phyloP scores from a whole-genome alignment of 2,888 invertebrate genomes.

The Clistopyga incitator region DNA sequence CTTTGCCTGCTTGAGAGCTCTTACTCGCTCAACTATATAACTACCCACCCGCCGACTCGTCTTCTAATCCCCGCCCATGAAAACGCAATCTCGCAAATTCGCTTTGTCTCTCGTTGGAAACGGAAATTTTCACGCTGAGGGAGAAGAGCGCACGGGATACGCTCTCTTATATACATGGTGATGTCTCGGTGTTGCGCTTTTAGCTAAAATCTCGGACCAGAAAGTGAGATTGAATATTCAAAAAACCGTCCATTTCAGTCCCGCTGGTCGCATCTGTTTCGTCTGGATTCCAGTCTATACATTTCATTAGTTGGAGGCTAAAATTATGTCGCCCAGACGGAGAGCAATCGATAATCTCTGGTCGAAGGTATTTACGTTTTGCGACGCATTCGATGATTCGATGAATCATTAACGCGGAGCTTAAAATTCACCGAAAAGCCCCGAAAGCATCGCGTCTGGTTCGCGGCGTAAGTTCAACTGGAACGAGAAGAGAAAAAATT shows the following conservation, averaged over 20 bases:
- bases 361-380: neutral
- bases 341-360: neutral
- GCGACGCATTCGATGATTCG: neutral
- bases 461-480: slow-evolving; percentile 2
- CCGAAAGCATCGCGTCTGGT: neutral
- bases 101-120: slow-evolving; percentile 71
- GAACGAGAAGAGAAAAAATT: too few species aligned
- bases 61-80: slow-evolving; percentile 72
- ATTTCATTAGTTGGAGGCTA: neutral
- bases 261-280: neutral
- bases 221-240: slow-evolving; percentile 20
- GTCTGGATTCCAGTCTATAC: neutral
- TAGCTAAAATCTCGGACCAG: neutral
- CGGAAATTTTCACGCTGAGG: slow-evolving; percentile 54
- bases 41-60: slow-evolving; percentile 56
- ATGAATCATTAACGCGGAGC: slow-evolving; percentile 8
- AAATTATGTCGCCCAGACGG: neutral
- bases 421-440: neutral
- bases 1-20: slow-evolving; percentile 58
- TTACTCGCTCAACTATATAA: slow-evolving; percentile 57
- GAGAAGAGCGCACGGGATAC: slow-evolving; percentile 1
- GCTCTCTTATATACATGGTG: slow-evolving; percentile 5
- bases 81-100: slow-evolving; percentile 79
- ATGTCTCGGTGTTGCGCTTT: slow-evolving; percentile 4
- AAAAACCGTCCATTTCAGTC: slow-evolving; percentile 3